A percentile compares a stretch with the other conserved stretches of the same genome.
These are phyloP conservation scores for Bombyx huttoni DNA, from an alignment of 2,888 invertebrate species.

Conservation along the genomic window DNA sequence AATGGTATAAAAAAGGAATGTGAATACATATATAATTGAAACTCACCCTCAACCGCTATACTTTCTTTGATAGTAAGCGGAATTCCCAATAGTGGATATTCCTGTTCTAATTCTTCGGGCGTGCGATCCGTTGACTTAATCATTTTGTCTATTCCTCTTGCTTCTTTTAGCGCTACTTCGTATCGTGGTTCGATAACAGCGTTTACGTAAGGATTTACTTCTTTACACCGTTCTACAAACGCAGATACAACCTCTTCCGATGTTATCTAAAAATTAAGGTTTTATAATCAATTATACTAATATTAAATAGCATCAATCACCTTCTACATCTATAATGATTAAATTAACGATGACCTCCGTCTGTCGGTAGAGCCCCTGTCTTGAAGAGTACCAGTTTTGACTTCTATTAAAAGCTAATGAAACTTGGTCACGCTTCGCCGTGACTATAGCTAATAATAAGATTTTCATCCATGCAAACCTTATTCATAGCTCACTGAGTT, in stretches of 20 bases:
- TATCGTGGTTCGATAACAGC: constrained; percentile 86
- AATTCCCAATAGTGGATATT: constrained; percentile 84
- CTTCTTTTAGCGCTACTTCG: constrained; percentile 81
- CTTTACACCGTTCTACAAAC: constrained; percentile 82
- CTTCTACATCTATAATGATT: too few relatives aligned
- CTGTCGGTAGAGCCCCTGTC: too few relatives aligned
- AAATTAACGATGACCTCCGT: too few relatives aligned
- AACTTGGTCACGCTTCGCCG: too few relatives aligned
- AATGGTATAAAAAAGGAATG: too few relatives aligned
- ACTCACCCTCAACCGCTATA: constrained; percentile 80
- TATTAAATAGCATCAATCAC: too few relatives aligned
- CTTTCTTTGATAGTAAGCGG: constrained; percentile 90
- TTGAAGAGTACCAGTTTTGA: too few relatives aligned
- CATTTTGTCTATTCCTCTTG: constrained; percentile 78
- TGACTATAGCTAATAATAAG: too few relatives aligned
- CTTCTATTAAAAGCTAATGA: too few relatives aligned
- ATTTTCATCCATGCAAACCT: too few relatives aligned
- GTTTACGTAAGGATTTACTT: constrained; percentile 84
- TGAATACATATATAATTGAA: neutral
- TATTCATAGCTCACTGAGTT: too few relatives aligned
- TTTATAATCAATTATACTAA: too few relatives aligned
- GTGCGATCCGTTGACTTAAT: constrained; percentile 70
- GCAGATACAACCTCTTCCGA: constrained; percentile 79
- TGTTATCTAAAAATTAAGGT: constrained; percentile 69
- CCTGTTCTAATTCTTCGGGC: constrained; percentile 74